Evolutionary conservation across 2,113 vertebrate genomes (phyloP).

Genomic region (Gambusia affinis): DNA sequence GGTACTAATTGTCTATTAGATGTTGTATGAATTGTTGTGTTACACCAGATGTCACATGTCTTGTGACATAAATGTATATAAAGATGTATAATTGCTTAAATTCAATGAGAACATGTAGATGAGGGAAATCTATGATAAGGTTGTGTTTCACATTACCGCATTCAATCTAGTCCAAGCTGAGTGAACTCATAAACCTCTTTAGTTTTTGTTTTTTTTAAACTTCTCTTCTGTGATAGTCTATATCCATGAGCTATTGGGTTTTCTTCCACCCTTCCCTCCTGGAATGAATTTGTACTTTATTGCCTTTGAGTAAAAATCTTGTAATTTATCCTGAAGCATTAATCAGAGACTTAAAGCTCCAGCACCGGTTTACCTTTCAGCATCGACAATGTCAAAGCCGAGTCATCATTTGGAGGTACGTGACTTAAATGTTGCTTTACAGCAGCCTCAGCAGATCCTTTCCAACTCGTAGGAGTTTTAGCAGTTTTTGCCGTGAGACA

Average conservation of each 20-base stretch:
- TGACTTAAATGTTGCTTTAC: not conserved
- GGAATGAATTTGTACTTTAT: not conserved
- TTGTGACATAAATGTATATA: too few relatives aligned
- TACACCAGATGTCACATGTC: too few relatives aligned
- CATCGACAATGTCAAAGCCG: not conserved
- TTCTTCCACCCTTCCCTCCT: not conserved
- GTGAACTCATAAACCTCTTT: not conserved
- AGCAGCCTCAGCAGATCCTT: not conserved
- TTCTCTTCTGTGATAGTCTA: not conserved
- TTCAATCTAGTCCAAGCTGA: not conserved
- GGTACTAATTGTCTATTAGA: too few relatives aligned
- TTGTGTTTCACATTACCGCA: not conserved
- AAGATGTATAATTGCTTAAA: not conserved
- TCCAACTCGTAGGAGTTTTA: not conserved
- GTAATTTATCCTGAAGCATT: not conserved
- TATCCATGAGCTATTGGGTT: not conserved
- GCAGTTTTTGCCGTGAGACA: not conserved
- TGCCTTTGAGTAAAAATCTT: not conserved
- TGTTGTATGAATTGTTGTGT: too few relatives aligned
- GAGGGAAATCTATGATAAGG: not conserved
- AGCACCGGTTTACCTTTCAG: not conserved
- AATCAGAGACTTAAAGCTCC: not conserved
- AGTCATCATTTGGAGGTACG: not conserved
- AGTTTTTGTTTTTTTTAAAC: not conserved
- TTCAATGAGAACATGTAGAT: not conserved